Base-by-base conservation (phyloP, 2,888 invertebrate species). In the Halictus ligatus region DNA sequence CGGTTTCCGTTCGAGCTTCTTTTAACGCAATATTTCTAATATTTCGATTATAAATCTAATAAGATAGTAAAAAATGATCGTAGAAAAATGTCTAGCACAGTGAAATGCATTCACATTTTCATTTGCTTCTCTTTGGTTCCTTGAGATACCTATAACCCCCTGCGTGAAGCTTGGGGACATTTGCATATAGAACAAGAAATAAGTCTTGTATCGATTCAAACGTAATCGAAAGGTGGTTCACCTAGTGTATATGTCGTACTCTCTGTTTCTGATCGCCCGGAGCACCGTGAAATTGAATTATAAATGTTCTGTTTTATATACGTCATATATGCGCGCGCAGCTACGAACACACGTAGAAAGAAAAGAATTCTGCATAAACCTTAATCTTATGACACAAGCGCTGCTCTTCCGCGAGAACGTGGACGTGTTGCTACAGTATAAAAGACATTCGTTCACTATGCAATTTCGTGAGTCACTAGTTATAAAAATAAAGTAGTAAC, bases 221-320 rank as follows among this genome's bases (percentile, higher is more conserved):
- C 71, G 80, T 87, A 87, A 84, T 84, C 85, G 64, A 87, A 87
- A 79, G 76, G 74, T 75, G 75, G 80, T 80, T 71, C 69, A 71
- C 76, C 72, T 35, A 35, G 35, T 54, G 69, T 75, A 75, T 67
- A 67, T 75, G 60, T 60, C 50, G 54, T 67, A 35, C 46, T 58
- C 79, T 80, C 50, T 75, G 75, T 83, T 83, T 80, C 75, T 48
- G 75, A 80, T 80, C 60, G 83, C 64, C 83, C 21, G 64, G 15
- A 67, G 69, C 74, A 73, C 58, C 67, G 48, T 29, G 58, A 18
- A 69, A 84, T 84, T 81, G 81, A 84, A 84, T 81, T 77, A 81
- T 74, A 74, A 84, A 81, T 81, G 58, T 67, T 58, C 74, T 73
- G 67, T 67, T 77, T 69, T 69, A 74, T 46, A 25, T 69, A 35